Percentiles rank a stretch among this genome's conserved stretches.
Evolutionary conservation across 2,797 vertebrate genomes (phyloP).

Genomic region (Australoheros facetus): DNA sequence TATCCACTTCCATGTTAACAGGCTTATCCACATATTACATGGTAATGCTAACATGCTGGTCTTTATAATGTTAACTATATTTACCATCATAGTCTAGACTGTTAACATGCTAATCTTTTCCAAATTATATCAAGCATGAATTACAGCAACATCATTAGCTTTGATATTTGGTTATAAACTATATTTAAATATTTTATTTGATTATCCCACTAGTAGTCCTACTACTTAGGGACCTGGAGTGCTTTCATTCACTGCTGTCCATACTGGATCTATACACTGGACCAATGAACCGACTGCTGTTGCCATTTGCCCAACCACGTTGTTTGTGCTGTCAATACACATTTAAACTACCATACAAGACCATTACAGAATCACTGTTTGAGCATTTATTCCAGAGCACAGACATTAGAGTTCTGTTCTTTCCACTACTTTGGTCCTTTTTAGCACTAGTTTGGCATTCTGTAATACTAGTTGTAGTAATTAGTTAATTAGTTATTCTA

Average conservation of each 20-base stretch:
- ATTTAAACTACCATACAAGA: neutral
- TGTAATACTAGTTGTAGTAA: neutral
- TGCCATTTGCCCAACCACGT: neutral
- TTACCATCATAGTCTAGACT: neutral
- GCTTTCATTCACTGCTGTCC: neutral
- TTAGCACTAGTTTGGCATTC: neutral
- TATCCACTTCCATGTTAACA: conserved; percentile 14
- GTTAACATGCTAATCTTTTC: neutral
- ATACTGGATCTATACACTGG: neutral
- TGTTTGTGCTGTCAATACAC: neutral
- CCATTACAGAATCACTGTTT: neutral
- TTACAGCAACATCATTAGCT: neutral
- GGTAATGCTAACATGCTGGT: neutral
- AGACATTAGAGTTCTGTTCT: neutral
- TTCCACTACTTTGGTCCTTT: neutral
- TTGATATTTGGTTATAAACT: neutral
- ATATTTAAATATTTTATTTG: neutral
- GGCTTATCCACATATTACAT: neutral
- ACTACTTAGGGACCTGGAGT: too few species aligned
- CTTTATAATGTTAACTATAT: neutral
- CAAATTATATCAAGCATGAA: neutral
- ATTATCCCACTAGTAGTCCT: neutral
- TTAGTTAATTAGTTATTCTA: neutral
- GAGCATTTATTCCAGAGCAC: neutral
- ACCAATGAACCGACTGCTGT: neutral